Evolutionary conservation across 2,888 invertebrate species (phyloP), one percentile per base, ranked within the genome.

Genomic region (Lymantria monacha): DNA sequence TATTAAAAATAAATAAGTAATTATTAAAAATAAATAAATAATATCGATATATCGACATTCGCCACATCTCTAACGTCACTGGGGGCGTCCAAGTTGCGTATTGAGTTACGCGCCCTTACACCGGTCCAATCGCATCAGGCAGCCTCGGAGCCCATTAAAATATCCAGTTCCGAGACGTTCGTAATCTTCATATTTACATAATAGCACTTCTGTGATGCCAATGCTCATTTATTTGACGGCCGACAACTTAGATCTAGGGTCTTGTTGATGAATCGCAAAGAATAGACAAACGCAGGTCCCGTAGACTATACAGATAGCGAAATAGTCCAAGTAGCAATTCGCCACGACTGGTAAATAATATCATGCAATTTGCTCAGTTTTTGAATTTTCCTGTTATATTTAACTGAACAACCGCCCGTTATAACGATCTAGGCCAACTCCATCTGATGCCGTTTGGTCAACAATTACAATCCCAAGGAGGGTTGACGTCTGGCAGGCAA

Each of bases 21-120:
- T n/a, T n/a, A n/a, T n/a, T n/a, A n/a, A n/a, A n/a, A n/a, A n/a
- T n/a, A n/a, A n/a, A n/a, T n/a, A n/a, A n/a, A 22, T 22, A 22
- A 22, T 22, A 22, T 22, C 22, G 22, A 22, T 42, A 1, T 0
- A 42, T n/a, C n/a, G 10, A 30, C 30, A 42, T 42, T 3, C 3
- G 22, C 43, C 63, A 42, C 76, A 63, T 55, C 76, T 31, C 77
- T 77, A 70, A 9, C 15, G 55, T 50, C 73, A 69, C 76, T 56
- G 68, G 76, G 79, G 82, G 79, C 79, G 85, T 86, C 86, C 84
- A 85, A 88, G 81, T 86, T 84, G 77, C 79, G 87, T 88, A 89
- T 89, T 83, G 82, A 89, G 86, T 89, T 89, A 88, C 87, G 72
- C 77, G 75, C 74, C 76, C 79, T 74, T 66, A 72, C 75, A 68